A percentile compares a stretch with the other conserved stretches of the same genome.
phyloP scores from a whole-genome alignment of 2,797 vertebrate genomes.

The Tolypeutes matacus region DNA sequence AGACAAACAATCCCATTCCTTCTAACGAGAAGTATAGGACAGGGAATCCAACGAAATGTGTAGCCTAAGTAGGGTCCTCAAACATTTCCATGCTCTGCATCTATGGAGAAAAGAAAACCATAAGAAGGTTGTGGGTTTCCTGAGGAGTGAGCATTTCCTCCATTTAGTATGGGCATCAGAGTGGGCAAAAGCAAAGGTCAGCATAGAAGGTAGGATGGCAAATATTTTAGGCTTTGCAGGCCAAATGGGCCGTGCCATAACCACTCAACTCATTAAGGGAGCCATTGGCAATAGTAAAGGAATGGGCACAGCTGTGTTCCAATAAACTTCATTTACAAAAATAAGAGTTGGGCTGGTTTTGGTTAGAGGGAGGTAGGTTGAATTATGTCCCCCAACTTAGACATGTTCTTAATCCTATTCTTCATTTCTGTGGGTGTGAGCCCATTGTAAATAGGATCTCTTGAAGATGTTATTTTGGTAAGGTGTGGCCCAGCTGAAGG shows the following conservation, averaged over 20 bases:
- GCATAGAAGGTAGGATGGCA: not conserved
- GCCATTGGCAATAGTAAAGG: not conserved
- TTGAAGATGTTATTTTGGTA: too few relatives aligned
- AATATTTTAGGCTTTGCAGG: not conserved
- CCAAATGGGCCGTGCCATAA: not conserved
- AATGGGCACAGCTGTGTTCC: too few relatives aligned
- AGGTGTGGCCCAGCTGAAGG: too few relatives aligned
- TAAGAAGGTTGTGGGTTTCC: not conserved
- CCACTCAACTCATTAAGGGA: not conserved
- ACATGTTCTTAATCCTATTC: too few relatives aligned
- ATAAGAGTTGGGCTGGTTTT: too few relatives aligned
- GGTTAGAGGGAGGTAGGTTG: too few relatives aligned
- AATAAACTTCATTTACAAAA: too few relatives aligned
- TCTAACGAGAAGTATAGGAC: not conserved
- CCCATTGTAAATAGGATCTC: too few relatives aligned
- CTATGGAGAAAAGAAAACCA: conserved; percentile 24
- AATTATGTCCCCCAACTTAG: too few relatives aligned
- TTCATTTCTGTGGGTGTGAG: too few relatives aligned
- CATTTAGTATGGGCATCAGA: not conserved
- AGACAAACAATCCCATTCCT: not conserved
- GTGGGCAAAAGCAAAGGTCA: not conserved
- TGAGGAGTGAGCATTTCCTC: not conserved
- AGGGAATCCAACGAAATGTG: not conserved
- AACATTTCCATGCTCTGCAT: not conserved
- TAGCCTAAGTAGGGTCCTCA: not conserved